Evolutionary conservation across 1,140 invertebrate species (phyloP).

Genomic region (Nymphalis io): DNA sequence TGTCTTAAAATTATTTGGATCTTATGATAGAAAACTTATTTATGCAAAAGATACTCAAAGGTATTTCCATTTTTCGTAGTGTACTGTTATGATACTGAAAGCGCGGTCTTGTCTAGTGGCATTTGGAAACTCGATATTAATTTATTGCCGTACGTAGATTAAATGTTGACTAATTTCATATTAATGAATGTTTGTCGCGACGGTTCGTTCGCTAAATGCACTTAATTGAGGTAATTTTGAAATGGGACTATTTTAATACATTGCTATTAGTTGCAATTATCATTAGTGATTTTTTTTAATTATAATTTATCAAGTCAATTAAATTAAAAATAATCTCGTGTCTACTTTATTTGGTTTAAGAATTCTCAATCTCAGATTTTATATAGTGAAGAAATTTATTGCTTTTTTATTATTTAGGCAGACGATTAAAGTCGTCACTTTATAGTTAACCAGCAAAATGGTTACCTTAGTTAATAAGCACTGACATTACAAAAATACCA

Average conservation of each 20-base stretch:
- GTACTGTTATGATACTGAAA: constrained; percentile 10
- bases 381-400: too few relatives aligned
- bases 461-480: too few relatives aligned
- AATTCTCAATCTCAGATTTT: too few relatives aligned
- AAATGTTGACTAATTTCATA: constrained; percentile 37
- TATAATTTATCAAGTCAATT: too few relatives aligned
- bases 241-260: constrained; percentile 13
- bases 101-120: constrained; percentile 51
- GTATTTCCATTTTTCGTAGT: constrained; percentile 14
- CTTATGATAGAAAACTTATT: too few relatives aligned
- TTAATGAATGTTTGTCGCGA: constrained; percentile 34
- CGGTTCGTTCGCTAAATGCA: constrained; percentile 26
- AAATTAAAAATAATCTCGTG: too few relatives aligned
- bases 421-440: too few relatives aligned
- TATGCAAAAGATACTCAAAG: background rate
- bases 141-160: constrained; percentile 52
- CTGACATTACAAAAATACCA: too few relatives aligned
- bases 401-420: too few relatives aligned
- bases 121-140: constrained; percentile 59
- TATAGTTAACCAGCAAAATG: too few relatives aligned
- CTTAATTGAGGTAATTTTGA: constrained; percentile 23
- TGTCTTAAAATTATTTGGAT: too few relatives aligned
- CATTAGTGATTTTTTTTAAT: background rate
- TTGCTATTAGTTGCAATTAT: background rate
- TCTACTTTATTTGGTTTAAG: too few relatives aligned